Evolutionary conservation across 2,797 vertebrate species (phyloP), one percentile per base, ranked within the genome.

Genomic region (Catharus ustulatus): DNA sequence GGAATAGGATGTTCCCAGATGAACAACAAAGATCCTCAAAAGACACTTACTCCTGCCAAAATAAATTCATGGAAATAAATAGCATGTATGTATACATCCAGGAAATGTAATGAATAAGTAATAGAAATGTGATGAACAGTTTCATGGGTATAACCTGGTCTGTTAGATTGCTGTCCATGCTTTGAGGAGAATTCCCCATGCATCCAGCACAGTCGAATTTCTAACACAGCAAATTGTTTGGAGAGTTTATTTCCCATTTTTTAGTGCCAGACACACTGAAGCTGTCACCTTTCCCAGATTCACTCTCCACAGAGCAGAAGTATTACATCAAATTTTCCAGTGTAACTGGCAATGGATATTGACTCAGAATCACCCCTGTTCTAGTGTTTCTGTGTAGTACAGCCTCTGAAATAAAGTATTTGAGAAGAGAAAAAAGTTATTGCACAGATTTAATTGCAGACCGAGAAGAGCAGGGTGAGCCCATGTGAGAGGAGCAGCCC

Each of bases 401-500:
- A 15, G 21, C 4, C 4, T 59, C 23, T 20, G 20, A 21, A 18
- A 22, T 23, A 49, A 55, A 0, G 0, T 4, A 23, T 34, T 67
- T 49, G 29, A 40, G 36, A 55, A 67, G 7, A 13, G 4, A 4
- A 30, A 30, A n/a, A 38, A 22, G 7, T 15, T 34, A 30, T 7
- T 55, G 42, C 7, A 30, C 11, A 7, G 14, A 42, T 63, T 3
- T 13, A 55, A 26, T 4, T 55, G 26, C 5, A 48, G 3, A 4
- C 34, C 19, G 27, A 74, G 24, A 42, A 49, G 13, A 64, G 16
- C 1, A 4, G 27, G 19, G 19, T 43, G 40, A 55, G 6, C 16
- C 4, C 0, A 2, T 4, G 17, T 30, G 30, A 0, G 6, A 77
- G 20, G 11, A 62, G 0, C 55, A 77, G 11, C 24, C 30, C 34